A percentile compares a stretch with the other conserved stretches of the same genome.
These are phyloP conservation scores for Sphaeramia orbicularis DNA, from an alignment of 2,797 vertebrate species.

Conservation along the genomic window DNA sequence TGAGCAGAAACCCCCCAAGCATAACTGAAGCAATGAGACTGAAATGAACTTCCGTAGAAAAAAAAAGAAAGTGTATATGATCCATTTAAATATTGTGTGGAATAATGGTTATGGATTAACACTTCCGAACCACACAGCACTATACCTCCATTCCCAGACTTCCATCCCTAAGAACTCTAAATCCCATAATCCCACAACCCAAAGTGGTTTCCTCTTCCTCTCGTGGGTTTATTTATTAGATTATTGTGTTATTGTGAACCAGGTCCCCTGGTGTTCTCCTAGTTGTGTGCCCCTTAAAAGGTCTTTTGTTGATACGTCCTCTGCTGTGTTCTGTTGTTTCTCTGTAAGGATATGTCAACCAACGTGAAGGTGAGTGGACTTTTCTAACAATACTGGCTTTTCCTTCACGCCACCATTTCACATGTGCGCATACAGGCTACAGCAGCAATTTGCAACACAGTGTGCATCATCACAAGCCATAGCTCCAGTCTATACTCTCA, in stretches of 20 bases:
- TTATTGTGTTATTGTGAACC: conserved; percentile 51
- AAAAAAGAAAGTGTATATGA: conserved; percentile 25
- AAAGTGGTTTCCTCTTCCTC: conserved; percentile 55
- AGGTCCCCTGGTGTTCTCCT: conserved; percentile 42
- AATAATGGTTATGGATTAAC: conserved; percentile 55
- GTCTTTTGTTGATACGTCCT: conserved; percentile 70
- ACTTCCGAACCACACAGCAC: conserved; percentile 32
- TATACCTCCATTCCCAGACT: conserved; percentile 48
- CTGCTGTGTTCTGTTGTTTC: conserved; percentile 80
- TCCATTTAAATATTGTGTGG: conserved; percentile 56
- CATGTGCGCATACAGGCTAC: conserved; percentile 44
- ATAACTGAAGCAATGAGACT: conserved; percentile 6
- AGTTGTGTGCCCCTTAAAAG: conserved; percentile 55
- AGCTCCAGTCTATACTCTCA: conserved; percentile 32
- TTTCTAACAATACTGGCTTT: conserved; percentile 61
- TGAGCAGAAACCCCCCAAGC: conserved; percentile 22
- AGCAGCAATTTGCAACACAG: conserved; percentile 51
- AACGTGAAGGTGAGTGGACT: conserved; percentile 84
- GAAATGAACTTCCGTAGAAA: conserved; percentile 17
- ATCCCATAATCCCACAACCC: conserved; percentile 72
- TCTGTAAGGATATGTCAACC: conserved; percentile 81
- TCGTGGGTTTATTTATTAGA: conserved; percentile 55
- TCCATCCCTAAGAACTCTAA: conserved; percentile 64
- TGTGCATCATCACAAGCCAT: conserved; percentile 57
- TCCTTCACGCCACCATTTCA: conserved; percentile 65